Percentiles rank a stretch among this genome's conserved stretches.
Evolutionary conservation across 2,113 vertebrate genomes (phyloP).

Genomic region (Cercocebus atys): DNA sequence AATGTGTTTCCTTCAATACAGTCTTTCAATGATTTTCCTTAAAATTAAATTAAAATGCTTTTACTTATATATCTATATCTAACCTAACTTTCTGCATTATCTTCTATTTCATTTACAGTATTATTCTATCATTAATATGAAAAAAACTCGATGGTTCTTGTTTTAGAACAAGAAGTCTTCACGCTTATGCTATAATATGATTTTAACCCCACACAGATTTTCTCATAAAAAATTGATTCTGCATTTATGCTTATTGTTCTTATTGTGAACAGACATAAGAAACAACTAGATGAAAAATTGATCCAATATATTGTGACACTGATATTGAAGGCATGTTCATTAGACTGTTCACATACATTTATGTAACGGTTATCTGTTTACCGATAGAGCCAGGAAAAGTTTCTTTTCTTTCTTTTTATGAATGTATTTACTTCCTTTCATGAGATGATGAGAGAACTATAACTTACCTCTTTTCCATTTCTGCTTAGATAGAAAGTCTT

Average conservation of each 20-base stretch:
- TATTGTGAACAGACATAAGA: neutral
- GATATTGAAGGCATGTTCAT: neutral
- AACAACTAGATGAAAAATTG: neutral
- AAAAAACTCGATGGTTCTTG: neutral
- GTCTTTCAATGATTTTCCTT: neutral
- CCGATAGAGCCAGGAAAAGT: neutral
- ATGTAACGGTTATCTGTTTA: slow-evolving; percentile 41
- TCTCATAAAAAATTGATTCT: neutral
- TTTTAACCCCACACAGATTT: neutral
- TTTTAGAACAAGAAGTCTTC: neutral
- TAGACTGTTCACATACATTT: neutral
- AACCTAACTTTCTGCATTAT: neutral
- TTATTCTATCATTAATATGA: neutral
- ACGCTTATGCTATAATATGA: neutral
- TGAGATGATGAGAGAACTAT: slow-evolving; percentile 1
- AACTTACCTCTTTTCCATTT: neutral
- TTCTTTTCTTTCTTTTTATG: neutral
- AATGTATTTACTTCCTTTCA: slow-evolving; percentile 14
- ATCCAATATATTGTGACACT: neutral
- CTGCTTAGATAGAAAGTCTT: neutral
- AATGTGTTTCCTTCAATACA: neutral
- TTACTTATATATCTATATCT: neutral
- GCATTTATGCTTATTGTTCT: neutral
- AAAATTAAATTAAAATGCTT: neutral
- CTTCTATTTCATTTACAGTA: neutral